A percentile compares a stretch with the other conserved stretches of the same genome.
Evolutionary conservation across 1,140 invertebrate genomes (phyloP).

Genomic region (Euwallacea similis): DNA sequence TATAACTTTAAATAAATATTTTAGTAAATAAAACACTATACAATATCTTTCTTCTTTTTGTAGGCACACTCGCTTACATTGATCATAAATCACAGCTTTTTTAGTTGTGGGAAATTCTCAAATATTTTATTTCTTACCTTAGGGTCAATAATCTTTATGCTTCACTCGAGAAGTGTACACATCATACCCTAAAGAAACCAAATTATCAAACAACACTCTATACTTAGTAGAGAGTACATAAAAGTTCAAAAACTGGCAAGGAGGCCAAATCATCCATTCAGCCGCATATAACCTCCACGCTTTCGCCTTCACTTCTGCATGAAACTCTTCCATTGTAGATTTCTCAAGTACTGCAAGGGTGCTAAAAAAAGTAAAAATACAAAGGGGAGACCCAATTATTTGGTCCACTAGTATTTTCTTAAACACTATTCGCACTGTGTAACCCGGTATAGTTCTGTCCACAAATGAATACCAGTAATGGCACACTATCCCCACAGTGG

Average conservation of each 20-base stretch:
- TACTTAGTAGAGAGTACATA: slow-evolving; percentile 81
- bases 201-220: slow-evolving; percentile 88
- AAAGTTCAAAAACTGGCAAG: slow-evolving; percentile 85
- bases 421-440: slow-evolving; percentile 67
- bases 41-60: too few species aligned
- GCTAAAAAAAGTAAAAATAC: slow-evolving; percentile 79
- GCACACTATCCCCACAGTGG: slow-evolving; percentile 77
- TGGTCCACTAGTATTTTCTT: slow-evolving; percentile 91
- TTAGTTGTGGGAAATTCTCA: too few species aligned
- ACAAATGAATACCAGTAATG: slow-evolving; percentile 83
- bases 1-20: background rate
- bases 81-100: too few species aligned
- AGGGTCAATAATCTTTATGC: slow-evolving; percentile 53
- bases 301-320: slow-evolving; percentile 75
- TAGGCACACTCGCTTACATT: too few species aligned
- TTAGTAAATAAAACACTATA: background rate
- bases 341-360: slow-evolving; percentile 75
- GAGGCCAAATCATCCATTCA: slow-evolving; percentile 84
- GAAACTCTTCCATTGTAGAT: slow-evolving; percentile 63
- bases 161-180: slow-evolving; percentile 92
- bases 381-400: slow-evolving; percentile 82
- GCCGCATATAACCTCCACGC: slow-evolving; percentile 77
- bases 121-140: too few species aligned
- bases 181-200: slow-evolving; percentile 88
- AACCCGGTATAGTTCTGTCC: slow-evolving; percentile 70